Evolutionary conservation across 1,140 invertebrate genomes (phyloP).

Genomic region (Lamellibrachia luymesi): DNA sequence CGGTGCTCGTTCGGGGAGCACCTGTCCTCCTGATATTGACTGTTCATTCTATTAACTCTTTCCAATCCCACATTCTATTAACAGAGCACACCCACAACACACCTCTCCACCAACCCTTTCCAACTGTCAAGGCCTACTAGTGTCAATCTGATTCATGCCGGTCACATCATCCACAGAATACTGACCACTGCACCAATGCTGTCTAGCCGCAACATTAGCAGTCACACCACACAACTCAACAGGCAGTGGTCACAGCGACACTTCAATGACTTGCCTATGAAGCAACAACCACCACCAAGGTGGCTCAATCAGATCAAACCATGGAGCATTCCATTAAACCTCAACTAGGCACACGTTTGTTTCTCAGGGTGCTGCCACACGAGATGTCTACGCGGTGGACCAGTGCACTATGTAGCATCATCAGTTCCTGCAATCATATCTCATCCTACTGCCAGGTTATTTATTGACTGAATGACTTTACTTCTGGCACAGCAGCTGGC

Average conservation of each 20-base stretch:
- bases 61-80: too few relatives aligned
- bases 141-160: not conserved
- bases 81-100: too few relatives aligned
- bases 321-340: not conserved
- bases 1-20: too few relatives aligned
- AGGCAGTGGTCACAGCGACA: not conserved
- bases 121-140: not conserved
- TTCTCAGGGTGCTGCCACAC: not conserved
- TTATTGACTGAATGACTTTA: not conserved
- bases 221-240: not conserved
- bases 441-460: not conserved
- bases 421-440: not conserved
- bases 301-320: not conserved
- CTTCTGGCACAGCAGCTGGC: not conserved
- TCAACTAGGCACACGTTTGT: not conserved
- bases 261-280: not conserved
- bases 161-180: not conserved
- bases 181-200: not conserved
- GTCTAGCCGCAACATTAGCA: not conserved
- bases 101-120: not conserved
- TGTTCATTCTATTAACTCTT: too few relatives aligned
- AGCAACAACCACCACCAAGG: not conserved
- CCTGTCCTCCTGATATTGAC: too few relatives aligned
- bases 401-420: not conserved
- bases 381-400: not conserved